Base-by-base conservation (phyloP, 2,888 invertebrate genomes). In the Pseudanteris insignis region DNA sequence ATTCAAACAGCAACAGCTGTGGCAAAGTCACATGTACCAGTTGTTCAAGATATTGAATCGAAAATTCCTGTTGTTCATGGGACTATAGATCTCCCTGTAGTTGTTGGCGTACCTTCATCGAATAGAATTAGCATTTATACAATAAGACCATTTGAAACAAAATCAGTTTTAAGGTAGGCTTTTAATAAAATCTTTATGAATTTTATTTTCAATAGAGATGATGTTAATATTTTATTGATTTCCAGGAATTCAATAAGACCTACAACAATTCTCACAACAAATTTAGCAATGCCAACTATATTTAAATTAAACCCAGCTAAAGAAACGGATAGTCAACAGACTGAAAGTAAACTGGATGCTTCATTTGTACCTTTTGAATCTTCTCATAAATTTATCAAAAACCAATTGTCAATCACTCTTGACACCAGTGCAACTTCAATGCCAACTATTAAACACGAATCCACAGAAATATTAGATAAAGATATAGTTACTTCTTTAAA, bases 31-130 rank as follows among this genome's bases (percentile, higher is more conserved):
- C 76, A 76, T 53, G 74, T 77, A 50, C 78, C 79, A 3, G 74
- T 77, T 1, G 68, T 76, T 6, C 78, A 79, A 26, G 77, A 79
- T 12, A 67, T 72, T 4, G 79, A 79, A 50, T 78, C 79, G 0
- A 79, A 75, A 51, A 78, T 79, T 41, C 79, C 79, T 3, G 78
- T 79, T 37, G 73, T 79, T 37, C 79, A 80, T 46, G 80, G 79
- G 1, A 79, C 78, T 4, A 78, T 80, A 5, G 79, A 80, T 59
- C 69, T 79, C 8, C 79, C 79, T 2, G 70, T 78, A 3, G 70
- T 79, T 2, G 66, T 79, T 30, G 75, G 77, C 32, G 72, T 77
- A n/a, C 76, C 78, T 12, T 73, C 67, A 60, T 65, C 71, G 0
- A 75, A 77, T 55, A 70, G 72, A 15, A 73, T 76, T 28, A 79